A percentile compares a stretch with the other conserved stretches of the same genome.
Conservation (phyloP, 2,888 invertebrate genomes). For the Chromoteleia sp. region DNA sequence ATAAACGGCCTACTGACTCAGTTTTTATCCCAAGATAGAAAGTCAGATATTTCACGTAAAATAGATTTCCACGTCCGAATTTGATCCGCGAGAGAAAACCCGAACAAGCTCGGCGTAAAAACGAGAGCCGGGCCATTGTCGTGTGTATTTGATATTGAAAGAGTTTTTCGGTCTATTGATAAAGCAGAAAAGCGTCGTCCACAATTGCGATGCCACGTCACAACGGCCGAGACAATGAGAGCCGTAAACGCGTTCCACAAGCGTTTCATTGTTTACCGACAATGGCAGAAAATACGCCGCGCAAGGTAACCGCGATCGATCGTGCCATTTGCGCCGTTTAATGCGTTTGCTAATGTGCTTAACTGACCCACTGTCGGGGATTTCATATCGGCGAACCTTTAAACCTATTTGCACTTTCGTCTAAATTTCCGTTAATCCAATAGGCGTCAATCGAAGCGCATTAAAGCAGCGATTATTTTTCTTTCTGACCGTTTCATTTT, state of each 20-base stretch:
- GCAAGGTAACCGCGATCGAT: conserved; percentile 67
- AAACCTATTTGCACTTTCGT: conserved; percentile 41
- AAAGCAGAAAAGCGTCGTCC: conserved; percentile 75
- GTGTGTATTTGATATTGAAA: conserved; percentile 59
- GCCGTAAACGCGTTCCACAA: conserved; percentile 80
- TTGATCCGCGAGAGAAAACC: conserved; percentile 38
- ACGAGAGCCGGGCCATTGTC: conserved; percentile 51
- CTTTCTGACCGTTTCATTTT: too few species aligned
- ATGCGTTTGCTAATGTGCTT: conserved; percentile 63
- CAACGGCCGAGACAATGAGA: conserved; percentile 78
- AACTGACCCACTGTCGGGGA: conserved; percentile 56
- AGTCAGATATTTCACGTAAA: conserved; percentile 46
- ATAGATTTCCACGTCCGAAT: conserved; percentile 40
- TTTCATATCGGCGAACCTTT: conserved; percentile 43
- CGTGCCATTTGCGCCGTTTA: conserved; percentile 64
- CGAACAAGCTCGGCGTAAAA: conserved; percentile 46
- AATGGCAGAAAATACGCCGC: conserved; percentile 77
- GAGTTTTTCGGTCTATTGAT: conserved; percentile 64
- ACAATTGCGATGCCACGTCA: conserved; percentile 76
- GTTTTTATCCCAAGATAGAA: conserved; percentile 53
- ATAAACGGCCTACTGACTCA: conserved; percentile 53
- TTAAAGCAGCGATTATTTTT: conserved; percentile 8
- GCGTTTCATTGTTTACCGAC: conserved; percentile 81
- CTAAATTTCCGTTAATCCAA: conserved; percentile 24
- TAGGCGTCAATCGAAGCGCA: not conserved